phyloP scores from a whole-genome alignment of 2,797 vertebrate genomes.

The Phrynocephalus guinanensis region DNA sequence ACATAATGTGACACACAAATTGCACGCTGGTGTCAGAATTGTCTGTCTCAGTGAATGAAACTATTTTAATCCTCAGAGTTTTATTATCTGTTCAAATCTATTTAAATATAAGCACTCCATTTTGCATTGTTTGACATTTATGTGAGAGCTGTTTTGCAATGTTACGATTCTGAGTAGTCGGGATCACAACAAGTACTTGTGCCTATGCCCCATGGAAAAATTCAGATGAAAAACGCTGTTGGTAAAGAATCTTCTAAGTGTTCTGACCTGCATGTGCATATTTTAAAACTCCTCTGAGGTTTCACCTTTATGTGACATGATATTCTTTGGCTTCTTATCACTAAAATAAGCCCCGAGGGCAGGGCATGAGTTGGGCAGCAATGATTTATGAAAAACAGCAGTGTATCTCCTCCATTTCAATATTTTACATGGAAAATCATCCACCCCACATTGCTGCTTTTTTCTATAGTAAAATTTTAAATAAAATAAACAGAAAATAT shows the following conservation, averaged over 20 bases:
- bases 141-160: constrained; percentile 69
- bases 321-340: background rate
- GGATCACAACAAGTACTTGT: constrained; percentile 75
- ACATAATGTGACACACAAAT: constrained; percentile 77
- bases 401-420: background rate
- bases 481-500: too few species aligned
- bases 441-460: background rate
- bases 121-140: constrained; percentile 76
- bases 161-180: constrained; percentile 67
- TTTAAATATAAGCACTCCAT: constrained; percentile 77
- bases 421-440: background rate
- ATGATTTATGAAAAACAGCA: background rate
- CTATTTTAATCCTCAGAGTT: constrained; percentile 76
- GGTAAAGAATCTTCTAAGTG: constrained; percentile 60
- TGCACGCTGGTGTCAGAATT: constrained; percentile 71
- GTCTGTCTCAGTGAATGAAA: constrained; percentile 75
- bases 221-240: constrained; percentile 50
- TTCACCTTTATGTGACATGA: background rate
- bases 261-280: constrained; percentile 49
- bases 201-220: constrained; percentile 64
- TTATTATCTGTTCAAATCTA: constrained; percentile 80
- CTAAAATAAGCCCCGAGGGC: background rate
- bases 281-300: constrained; percentile 39
- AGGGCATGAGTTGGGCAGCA: background rate
- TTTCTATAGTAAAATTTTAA: background rate